A percentile compares a stretch with the other conserved stretches of the same genome.
These are phyloP conservation scores for Orycteropus afer DNA, from an alignment of 2,113 vertebrate genomes.

Conservation along the genomic window DNA sequence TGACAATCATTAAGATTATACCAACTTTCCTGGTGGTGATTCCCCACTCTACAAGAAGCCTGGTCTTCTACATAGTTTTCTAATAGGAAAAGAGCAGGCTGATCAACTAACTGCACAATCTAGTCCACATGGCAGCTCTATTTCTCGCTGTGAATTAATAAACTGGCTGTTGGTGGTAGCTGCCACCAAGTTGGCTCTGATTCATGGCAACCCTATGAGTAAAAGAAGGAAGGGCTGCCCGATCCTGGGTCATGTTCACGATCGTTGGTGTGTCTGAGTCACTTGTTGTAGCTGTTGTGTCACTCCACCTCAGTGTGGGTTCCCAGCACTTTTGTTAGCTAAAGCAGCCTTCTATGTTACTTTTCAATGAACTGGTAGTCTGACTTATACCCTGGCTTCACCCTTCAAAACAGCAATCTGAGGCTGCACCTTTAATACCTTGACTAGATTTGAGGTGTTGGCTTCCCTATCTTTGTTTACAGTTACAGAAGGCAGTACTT, in stretches of 20 bases:
- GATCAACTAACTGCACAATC: neutral
- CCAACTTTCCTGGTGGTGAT: neutral
- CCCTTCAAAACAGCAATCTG: neutral
- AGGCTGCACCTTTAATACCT: neutral
- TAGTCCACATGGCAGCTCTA: neutral
- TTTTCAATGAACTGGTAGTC: neutral
- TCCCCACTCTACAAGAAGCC: neutral
- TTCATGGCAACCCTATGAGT: too few species aligned
- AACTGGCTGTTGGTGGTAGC: neutral
- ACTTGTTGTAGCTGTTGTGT: neutral
- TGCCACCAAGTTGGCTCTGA: too few species aligned
- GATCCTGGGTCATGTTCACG: neutral
- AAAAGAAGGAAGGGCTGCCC: too few species aligned
- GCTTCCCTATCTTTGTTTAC: neutral
- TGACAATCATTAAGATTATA: neutral
- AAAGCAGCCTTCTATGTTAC: neutral
- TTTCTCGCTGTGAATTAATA: neutral
- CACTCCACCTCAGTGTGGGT: neutral
- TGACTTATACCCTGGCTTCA: neutral
- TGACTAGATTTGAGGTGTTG: neutral
- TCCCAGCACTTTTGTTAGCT: neutral
- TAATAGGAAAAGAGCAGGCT: neutral
- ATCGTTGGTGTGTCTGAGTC: neutral
- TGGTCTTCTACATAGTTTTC: neutral
- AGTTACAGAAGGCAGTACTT: neutral